Percentiles rank a stretch among this genome's conserved stretches.
phyloP scores from a whole-genome alignment of 2,113 vertebrate genomes.

The Leucopsar rothschildi region DNA sequence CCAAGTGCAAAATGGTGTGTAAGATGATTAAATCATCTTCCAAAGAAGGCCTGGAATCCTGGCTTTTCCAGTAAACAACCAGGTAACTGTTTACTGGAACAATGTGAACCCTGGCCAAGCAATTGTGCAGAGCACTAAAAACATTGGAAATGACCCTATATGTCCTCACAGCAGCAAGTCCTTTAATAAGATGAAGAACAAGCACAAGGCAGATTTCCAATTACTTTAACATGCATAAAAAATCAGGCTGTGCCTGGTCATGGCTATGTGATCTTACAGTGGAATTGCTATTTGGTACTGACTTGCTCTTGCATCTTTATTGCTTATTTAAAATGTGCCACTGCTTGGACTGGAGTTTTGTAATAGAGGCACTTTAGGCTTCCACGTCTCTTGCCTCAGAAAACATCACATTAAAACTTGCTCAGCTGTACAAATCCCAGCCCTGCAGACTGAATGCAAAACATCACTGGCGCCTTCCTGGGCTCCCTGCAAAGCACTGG shows the following conservation, averaged over 20 bases:
- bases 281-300: not conserved
- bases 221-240: slow-evolving; percentile 19
- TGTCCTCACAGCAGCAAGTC: not conserved
- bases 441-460: slow-evolving; percentile 5
- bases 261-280: not conserved
- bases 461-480: not conserved
- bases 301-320: slow-evolving; percentile 15
- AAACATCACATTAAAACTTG: slow-evolving; percentile 40
- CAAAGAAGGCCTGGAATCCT: not conserved
- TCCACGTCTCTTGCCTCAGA: not conserved
- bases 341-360: not conserved
- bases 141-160: not conserved
- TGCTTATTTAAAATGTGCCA: slow-evolving; percentile 38
- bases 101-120: not conserved
- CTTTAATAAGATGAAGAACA: not conserved
- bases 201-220: not conserved
- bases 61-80: slow-evolving; percentile 11
- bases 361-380: not conserved
- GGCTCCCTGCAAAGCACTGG: not conserved
- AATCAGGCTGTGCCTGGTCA: not conserved
- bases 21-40: not conserved
- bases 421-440: slow-evolving; percentile 53
- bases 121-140: not conserved
- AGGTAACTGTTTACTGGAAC: slow-evolving; percentile 13
- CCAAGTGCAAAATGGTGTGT: not conserved